Evolutionary conservation across 2,888 invertebrate species (phyloP), one percentile per base, ranked within the genome.

Genomic region (Acanthosepion pharaonis): DNA sequence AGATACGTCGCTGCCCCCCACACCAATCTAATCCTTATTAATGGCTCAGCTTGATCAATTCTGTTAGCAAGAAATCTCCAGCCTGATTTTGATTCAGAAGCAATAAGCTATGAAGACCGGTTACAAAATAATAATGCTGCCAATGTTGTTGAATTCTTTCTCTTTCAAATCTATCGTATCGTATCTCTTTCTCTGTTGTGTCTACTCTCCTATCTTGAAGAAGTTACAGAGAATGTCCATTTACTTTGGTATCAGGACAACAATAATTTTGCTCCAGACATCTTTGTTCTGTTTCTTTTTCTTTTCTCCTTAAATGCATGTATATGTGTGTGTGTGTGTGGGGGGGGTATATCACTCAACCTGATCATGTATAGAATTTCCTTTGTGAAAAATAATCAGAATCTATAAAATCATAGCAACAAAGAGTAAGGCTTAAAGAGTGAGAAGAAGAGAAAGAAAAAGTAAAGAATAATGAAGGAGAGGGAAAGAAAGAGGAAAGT

Each of bases 31-130:
- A 59, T 59, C 59, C 15, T 78, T 78, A 78, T 78, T 78, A 78
- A 78, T 78, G n/a, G 78, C 78, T 78, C 78, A 78, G 78, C n/a
- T 78, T 78, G 78, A 78, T 78, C 78, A 78, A 78, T 78, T 78
- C n/a, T 78, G 78, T 78, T 78, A 78, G 78, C 11, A 78, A 78
- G n/a, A 78, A 78, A 33, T 78, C 78, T 33, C 33, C 78, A 78
- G 33, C 15, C n/a, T 78, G 15, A 78, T 78, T 78, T 78, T n/a
- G 78, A 78, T 33, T 78, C 33, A 11, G 78, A 78, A 3, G 78
- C n/a, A 78, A n/a, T 33, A 78, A 15, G 11, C n/a, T n/a, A 78
- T n/a, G 33, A n/a, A 78, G n/a, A 78, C 78, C n/a, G 33, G n/a
- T 78, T 78, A n/a, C 78, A 78, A 78, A 78, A 18, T n/a, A 15